Evolutionary conservation across 1,140 invertebrate species (phyloP), one percentile per base, ranked within the genome.

Genomic region (Cydia pomonella): DNA sequence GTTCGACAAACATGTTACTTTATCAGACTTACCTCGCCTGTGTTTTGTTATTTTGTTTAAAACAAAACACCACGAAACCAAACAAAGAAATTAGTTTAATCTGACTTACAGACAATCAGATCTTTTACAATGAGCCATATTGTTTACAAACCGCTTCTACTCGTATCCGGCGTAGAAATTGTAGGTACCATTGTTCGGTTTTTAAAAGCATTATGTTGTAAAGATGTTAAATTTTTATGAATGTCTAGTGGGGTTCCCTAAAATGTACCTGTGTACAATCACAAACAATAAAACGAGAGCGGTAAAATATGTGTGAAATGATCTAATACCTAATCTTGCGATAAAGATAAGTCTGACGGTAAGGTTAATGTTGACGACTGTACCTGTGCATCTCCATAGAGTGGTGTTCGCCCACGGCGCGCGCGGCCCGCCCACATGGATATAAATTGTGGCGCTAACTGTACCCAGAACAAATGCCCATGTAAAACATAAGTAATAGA

Each of bases 361-460:
- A 4, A 50, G 7, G n/a, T 59, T 23, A 10, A 10, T 59, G 0
- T 7, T 16, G 18, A 2, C 21, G 53, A 59, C 21, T 21, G 18
- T 69, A 69, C 64, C 13, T 18, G 85, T 79, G 83, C 81, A 87
- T 88, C 84, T 87, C 86, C 89, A 77, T 82, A 87, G 80, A 92
- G 89, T 89, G 84, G 82, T 77, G 82, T 86, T 85, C 88, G 85
- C 90, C 88, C 78, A 90, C 88, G 78, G 38, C 23, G 33, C 33
- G 33, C 33, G 33, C 82, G 85, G 79, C 83, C 85, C 88, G 84
- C 90, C 90, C 79, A 90, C 90, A 62, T 81, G 75, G 75, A 77
- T 83, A 85, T 92, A 91, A 91, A 90, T 89, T 87, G 84, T 86
- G 78, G 80, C 73, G 80, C 84, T 91, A 92, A 90, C 89, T 85